phyloP scores from a whole-genome alignment of 2,113 vertebrate species.

The Chamaetylas fuelleborni region DNA sequence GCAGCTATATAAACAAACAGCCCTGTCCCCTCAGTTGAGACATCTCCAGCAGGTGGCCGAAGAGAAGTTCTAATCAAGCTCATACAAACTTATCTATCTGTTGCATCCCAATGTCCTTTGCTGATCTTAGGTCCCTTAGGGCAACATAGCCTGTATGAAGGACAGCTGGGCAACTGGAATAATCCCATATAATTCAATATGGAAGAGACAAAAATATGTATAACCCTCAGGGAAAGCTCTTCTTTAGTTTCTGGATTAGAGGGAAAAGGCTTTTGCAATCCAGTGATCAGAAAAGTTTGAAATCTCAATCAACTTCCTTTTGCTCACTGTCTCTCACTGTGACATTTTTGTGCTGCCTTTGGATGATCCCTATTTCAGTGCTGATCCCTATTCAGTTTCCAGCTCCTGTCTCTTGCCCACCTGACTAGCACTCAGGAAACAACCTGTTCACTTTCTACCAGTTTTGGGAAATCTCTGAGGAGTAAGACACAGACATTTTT shows the following conservation, averaged over 20 bases:
- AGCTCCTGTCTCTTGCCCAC: not conserved
- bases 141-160: not conserved
- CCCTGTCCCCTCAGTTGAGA: not conserved
- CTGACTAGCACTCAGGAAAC: not conserved
- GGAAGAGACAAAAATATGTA: not conserved
- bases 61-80: not conserved
- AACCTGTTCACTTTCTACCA: not conserved
- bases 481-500: not conserved
- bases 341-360: not conserved
- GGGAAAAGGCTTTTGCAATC: not conserved
- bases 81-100: not conserved
- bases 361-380: not conserved
- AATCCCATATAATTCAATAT: not conserved
- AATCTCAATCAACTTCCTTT: not conserved
- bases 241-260: not conserved
- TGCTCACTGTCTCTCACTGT: not conserved
- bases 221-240: not conserved
- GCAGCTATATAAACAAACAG: not conserved
- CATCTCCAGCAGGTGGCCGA: not conserved
- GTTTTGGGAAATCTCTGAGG: not conserved
- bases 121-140: not conserved
- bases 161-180: not conserved
- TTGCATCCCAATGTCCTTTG: not conserved
- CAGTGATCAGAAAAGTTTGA: not conserved
- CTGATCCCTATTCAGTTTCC: not conserved